Evolutionary conservation across 2,888 invertebrate genomes (phyloP), one percentile per base, ranked within the genome.

Genomic region (Pammene fasciana): DNA sequence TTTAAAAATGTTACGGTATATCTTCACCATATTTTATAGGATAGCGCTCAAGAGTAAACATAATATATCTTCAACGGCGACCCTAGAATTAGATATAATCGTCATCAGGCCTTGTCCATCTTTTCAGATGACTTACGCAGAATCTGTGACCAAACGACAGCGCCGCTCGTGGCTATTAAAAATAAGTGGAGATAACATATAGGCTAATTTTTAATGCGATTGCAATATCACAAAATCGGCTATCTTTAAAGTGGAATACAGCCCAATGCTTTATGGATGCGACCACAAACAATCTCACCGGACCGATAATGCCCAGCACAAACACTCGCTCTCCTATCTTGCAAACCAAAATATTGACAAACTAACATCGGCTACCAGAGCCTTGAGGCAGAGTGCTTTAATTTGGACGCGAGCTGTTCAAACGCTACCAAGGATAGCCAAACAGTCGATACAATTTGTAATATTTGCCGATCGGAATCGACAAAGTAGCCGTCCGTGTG

Each of bases 361-460:
- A 52, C 73, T 73, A 76, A 78, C 66, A 72, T 70, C 66, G 61
- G 61, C 72, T 50, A 50, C 50, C 55, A 41, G 67, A 72, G 66
- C 78, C 78, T 80, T 79, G 79, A 43, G 71, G 62, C 64, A 26
- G 26, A 67, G 72, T 70, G 73, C 74, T 75, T 72, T 75, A 73
- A 72, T 73, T 73, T 52, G 67, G 67, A 72, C 72, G 45, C 68
- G 71, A 75, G 70, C 78, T 78, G 73, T 73, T 64, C 71, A 79
- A 82, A 83, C 78, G 59, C 62, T 76, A 56, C 76, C 84, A 83
- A 84, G 83, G 82, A 77, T 78, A 72, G 62, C 64, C 75, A 79
- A 75, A 76, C 67, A 76, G 59, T 65, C 60, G 43, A 67, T 68
- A 67, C 71, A 73, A 73, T 75, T 57, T 71, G 73, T 75, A 77